These are phyloP conservation scores for Nomia melanderi DNA, from an alignment of 1,140 invertebrate species.

Conservation along the genomic window DNA sequence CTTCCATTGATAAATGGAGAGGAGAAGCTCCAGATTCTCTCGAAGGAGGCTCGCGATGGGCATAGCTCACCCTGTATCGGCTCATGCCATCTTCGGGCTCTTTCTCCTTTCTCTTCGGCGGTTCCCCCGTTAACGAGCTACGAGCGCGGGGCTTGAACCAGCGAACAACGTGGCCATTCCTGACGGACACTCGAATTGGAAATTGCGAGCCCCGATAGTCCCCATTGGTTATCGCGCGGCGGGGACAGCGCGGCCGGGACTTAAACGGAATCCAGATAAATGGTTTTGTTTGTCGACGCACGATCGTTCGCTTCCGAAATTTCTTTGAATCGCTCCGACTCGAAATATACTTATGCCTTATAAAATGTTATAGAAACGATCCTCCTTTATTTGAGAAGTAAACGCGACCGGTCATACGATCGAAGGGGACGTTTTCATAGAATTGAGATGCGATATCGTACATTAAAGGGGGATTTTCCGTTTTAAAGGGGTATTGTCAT, in stretches of 20 bases:
- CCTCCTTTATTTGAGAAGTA: background rate
- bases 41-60: constrained; percentile 61
- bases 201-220: constrained; percentile 49
- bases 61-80: constrained; percentile 67
- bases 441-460: too few species aligned
- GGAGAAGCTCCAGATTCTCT: constrained; percentile 65
- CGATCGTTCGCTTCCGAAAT: background rate
- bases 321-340: background rate
- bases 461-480: too few species aligned
- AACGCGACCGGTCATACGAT: too few species aligned
- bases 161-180: constrained; percentile 46
- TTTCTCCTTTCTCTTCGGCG: constrained; percentile 55
- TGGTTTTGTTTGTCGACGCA: constrained; percentile 20
- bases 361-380: background rate
- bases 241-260: constrained; percentile 11
- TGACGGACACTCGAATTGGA: constrained; percentile 60
- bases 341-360: background rate
- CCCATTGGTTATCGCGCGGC: constrained; percentile 26
- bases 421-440: too few species aligned
- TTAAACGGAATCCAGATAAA: constrained; percentile 25
- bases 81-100: constrained; percentile 57
- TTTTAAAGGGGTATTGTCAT: too few species aligned
- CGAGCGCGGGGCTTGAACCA: constrained; percentile 32
- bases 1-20: constrained; percentile 73
- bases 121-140: constrained; percentile 60